Evolutionary conservation across 2,113 vertebrate genomes (phyloP).

Genomic region (Amblyornis subalaris): DNA sequence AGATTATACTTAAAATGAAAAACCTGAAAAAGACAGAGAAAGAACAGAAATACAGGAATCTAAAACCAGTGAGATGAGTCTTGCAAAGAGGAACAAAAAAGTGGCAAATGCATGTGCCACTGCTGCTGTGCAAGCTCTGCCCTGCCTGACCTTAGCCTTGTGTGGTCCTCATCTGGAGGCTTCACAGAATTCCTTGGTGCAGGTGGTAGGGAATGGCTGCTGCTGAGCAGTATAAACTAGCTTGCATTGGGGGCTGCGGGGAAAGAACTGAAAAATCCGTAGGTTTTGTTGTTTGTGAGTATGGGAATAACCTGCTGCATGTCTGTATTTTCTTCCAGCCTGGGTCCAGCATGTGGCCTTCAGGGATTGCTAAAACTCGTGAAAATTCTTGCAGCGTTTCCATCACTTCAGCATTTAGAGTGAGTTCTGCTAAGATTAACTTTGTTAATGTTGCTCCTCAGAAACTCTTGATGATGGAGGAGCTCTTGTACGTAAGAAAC

Average conservation of each 20-base stretch:
- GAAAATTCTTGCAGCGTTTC: constrained; percentile 78
- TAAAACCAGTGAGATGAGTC: not conserved
- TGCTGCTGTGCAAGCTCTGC: not conserved
- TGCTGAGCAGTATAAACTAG: not conserved
- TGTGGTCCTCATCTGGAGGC: not conserved
- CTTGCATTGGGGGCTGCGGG: not conserved
- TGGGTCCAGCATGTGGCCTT: constrained; percentile 77
- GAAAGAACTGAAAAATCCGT: not conserved
- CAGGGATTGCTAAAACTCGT: constrained; percentile 76
- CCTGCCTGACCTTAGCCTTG: not conserved
- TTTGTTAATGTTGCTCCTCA: not conserved
- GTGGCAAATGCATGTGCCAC: not conserved
- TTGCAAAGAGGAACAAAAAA: not conserved
- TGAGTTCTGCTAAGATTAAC: constrained; percentile 59
- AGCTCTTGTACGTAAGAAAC: not conserved
- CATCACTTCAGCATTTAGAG: constrained; percentile 83
- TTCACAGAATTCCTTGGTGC: not conserved
- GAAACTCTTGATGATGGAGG: not conserved
- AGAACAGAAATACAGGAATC: not conserved
- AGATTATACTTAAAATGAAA: not conserved
- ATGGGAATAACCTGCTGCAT: not conserved
- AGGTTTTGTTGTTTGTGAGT: not conserved
- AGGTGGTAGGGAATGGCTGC: not conserved
- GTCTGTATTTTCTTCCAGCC: constrained; percentile 50
- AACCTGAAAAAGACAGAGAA: not conserved